Evolutionary conservation across 2,113 vertebrate species (phyloP).

Genomic region (Chauna torquata): DNA sequence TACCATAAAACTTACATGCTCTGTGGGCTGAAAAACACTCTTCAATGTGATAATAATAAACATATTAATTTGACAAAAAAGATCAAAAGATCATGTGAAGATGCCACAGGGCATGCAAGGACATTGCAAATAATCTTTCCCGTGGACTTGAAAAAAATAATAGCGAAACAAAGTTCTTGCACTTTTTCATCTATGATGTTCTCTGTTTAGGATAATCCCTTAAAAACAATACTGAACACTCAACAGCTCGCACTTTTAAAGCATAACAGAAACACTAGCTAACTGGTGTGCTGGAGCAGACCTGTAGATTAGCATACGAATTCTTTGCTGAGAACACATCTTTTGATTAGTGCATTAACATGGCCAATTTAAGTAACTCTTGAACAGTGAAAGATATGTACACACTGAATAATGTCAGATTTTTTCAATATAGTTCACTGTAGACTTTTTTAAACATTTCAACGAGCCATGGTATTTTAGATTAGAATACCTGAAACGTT

Average conservation of each 20-base stretch:
- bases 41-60: conserved; percentile 44
- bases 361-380: not conserved
- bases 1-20: conserved; percentile 62
- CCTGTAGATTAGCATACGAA: not conserved
- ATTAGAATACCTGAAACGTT: not conserved
- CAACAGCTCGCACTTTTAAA: not conserved
- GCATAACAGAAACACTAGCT: not conserved
- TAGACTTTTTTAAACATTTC: not conserved
- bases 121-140: not conserved
- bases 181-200: not conserved
- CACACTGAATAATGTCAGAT: not conserved
- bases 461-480: not conserved
- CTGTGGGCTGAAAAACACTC: conserved; percentile 23
- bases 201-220: not conserved
- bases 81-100: not conserved
- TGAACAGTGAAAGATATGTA: not conserved
- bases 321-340: not conserved
- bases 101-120: not conserved
- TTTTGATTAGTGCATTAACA: not conserved
- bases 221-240: not conserved
- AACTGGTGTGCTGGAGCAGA: not conserved
- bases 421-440: not conserved
- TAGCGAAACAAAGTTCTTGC: not conserved
- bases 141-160: not conserved
- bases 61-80: conserved; percentile 38